phyloP scores from a whole-genome alignment of 2,888 invertebrate genomes.

The Plagodis pulveraria region DNA sequence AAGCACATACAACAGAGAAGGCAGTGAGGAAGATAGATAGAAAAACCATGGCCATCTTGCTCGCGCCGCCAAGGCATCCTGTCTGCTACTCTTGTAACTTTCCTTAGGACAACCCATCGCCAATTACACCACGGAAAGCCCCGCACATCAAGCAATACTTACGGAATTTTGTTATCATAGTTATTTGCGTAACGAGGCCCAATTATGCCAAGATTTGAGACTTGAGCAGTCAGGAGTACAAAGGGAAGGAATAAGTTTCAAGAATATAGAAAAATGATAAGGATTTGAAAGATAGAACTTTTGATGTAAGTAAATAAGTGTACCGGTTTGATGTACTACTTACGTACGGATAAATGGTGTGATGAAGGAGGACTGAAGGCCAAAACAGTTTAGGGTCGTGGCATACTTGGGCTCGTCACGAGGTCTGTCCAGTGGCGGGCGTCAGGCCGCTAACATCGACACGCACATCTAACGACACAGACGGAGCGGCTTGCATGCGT shows the following conservation, averaged over 20 bases:
- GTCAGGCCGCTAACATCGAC: constrained; percentile 76
- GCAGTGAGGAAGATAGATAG: constrained; percentile 63
- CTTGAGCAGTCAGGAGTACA: not conserved
- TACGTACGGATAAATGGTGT: not conserved
- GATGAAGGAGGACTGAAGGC: too few species aligned
- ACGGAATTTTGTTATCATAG: constrained; percentile 41
- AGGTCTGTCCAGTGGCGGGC: constrained; percentile 61
- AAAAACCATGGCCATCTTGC: constrained; percentile 82
- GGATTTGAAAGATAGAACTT: not conserved
- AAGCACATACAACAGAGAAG: constrained; percentile 57
- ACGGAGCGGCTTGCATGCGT: constrained; percentile 52
- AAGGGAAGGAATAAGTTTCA: not conserved
- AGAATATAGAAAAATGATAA: not conserved
- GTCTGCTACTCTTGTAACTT: constrained; percentile 54
- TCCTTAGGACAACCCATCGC: constrained; percentile 45
- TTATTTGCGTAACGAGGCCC: constrained; percentile 41
- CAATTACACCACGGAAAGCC: constrained; percentile 57
- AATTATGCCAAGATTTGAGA: constrained; percentile 49
- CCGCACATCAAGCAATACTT: constrained; percentile 66
- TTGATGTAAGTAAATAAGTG: too few species aligned
- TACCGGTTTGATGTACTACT: not conserved
- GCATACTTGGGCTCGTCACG: constrained; percentile 60
- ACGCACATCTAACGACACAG: constrained; percentile 80
- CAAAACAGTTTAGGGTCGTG: constrained; percentile 14
- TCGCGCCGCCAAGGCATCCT: constrained; percentile 69